A percentile compares a stretch with the other conserved stretches of the same genome.
These are phyloP conservation scores for Halocaridina rubra DNA, from an alignment of 2,888 invertebrate genomes.

Conservation along the genomic window DNA sequence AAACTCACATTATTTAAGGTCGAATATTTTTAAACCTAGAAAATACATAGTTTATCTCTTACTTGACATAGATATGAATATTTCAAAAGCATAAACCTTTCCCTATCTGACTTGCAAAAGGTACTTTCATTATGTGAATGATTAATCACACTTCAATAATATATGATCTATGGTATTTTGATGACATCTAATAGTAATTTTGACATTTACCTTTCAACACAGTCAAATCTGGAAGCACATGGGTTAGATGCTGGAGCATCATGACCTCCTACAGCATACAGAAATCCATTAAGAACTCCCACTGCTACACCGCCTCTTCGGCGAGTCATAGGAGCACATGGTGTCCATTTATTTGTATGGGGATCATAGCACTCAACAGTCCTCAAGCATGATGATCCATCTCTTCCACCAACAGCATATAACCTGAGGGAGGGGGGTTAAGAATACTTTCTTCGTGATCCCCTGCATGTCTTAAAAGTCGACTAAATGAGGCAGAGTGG, in stretches of 20 bases:
- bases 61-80: too few relatives aligned
- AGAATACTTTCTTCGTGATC: too few relatives aligned
- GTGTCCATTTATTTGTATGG: conserved; percentile 83
- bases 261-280: conserved; percentile 94
- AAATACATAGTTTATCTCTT: too few relatives aligned
- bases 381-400: conserved; percentile 89
- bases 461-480: too few relatives aligned
- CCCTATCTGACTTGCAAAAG: too few relatives aligned
- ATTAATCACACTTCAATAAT: too few relatives aligned
- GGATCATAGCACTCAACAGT: conserved; percentile 90
- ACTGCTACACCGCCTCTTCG: conserved; percentile 91
- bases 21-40: too few relatives aligned
- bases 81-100: too few relatives aligned
- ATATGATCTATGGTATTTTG: too few relatives aligned
- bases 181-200: too few relatives aligned
- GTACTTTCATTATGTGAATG: too few relatives aligned
- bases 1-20: too few relatives aligned
- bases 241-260: conserved; percentile 92
- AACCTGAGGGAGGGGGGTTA: conserved; percentile 73
- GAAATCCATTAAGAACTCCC: conserved; percentile 85
- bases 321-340: conserved; percentile 87
- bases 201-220: conserved; percentile 87
- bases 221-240: conserved; percentile 84
- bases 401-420: conserved; percentile 92
- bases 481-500: not conserved